Conservation (phyloP, 2,797 vertebrate genomes). For the Leptoclinus maculatus region DNA sequence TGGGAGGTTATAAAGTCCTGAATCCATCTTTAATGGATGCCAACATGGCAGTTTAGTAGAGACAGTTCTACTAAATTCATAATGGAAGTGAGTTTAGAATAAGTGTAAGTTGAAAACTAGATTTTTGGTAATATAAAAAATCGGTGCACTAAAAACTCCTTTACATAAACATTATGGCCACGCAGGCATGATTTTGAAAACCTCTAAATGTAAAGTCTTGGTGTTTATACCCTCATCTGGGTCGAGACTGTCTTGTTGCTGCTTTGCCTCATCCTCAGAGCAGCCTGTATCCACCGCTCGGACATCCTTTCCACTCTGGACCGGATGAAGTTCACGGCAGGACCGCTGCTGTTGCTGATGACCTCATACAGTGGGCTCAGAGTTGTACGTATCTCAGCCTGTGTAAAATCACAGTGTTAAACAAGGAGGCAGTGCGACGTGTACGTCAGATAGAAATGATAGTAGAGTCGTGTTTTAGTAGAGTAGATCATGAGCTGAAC, state of each 20-base stretch:
- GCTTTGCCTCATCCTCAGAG: slow-evolving; percentile 59
- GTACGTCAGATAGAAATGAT: neutral
- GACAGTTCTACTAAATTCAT: neutral
- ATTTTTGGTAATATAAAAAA: no score
- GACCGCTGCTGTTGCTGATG: slow-evolving; percentile 64
- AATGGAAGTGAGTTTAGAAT: no score
- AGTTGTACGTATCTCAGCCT: slow-evolving; percentile 69
- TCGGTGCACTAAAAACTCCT: no score
- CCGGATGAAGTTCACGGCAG: slow-evolving; percentile 74
- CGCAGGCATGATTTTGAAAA: no score
- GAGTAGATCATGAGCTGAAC: neutral
- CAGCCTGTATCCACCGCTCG: slow-evolving; percentile 71
- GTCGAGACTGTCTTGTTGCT: slow-evolving; percentile 38
- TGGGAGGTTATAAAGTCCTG: neutral
- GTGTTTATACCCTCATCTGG: slow-evolving; percentile 70
- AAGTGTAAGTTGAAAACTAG: no score
- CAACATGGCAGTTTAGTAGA: neutral
- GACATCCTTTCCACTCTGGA: slow-evolving; percentile 80
- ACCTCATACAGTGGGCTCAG: slow-evolving; percentile 64
- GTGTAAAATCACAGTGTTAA: neutral
- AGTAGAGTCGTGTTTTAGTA: neutral
- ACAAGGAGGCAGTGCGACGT: neutral
- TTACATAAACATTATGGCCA: no score
- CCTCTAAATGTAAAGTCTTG: neutral
- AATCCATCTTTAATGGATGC: neutral